Evolutionary conservation across 2,888 invertebrate species (phyloP), one percentile per base, ranked within the genome.

Genomic region (Patella ulyssiponensis): DNA sequence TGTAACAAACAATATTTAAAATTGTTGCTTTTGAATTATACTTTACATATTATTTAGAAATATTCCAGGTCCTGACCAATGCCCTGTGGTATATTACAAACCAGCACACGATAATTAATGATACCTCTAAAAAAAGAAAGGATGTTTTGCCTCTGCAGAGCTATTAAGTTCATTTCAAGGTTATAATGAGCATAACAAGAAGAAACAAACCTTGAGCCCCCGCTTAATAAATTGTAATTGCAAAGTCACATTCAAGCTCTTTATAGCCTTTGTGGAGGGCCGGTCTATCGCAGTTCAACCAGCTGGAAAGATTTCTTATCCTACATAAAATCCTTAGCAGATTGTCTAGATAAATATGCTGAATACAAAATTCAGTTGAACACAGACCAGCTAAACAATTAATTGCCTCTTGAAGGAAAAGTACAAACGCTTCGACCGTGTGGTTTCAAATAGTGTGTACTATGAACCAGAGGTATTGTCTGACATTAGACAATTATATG

Each of bases 11-110:
- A 33, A 33, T 3, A 33, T 33, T 33, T 33, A 33, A 33, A 33
- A 33, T 33, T 33, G 33, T 33, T 33, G 33, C 33, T 33, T 33
- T 33, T 33, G 0, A 33, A 27, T 33, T 33, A 33, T 33, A 3
- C 33, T 4, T 2, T 4, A 33, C 33, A 33, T 33, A 33, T 33
- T 33, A 33, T 33, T 33, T 33, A 33, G 33, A 33, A 33, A 33
- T 33, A 3, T 33, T 33, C 33, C 58, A 58, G 58, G 17, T 58
- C 20, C 58, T 58, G 1, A 14, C 44, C 52, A 76, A 76, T 72
- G 72, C 71, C n/a, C 69, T 76, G 14, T 76, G 76, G 76, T 76
- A 71, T 33, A 33, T 58, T 2, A 76, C 76, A 54, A 71, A 76
- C 44, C 71, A 76, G 7, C 76, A 76, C 33, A 33, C 2, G 44